Percentiles rank a stretch among this genome's conserved stretches.
Evolutionary conservation across 2,888 invertebrate species (phyloP).

Genomic region (Molorchus minor): DNA sequence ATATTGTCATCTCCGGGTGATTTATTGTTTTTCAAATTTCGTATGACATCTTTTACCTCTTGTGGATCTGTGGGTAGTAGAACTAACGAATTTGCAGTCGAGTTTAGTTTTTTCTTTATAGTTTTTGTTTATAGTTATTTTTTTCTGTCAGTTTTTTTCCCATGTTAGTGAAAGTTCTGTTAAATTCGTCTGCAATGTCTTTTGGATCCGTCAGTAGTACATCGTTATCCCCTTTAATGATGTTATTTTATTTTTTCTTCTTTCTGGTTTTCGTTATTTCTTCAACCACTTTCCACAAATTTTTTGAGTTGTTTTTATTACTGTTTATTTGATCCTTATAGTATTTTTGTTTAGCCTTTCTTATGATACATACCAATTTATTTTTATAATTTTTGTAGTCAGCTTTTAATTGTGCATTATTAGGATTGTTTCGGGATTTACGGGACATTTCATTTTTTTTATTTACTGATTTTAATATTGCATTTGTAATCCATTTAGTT

Average conservation of each 20-base stretch:
- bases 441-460: not conserved
- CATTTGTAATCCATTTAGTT: not conserved
- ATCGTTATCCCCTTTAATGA: not conserved
- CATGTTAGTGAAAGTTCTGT: not conserved
- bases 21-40: not conserved
- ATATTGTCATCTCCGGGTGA: not conserved
- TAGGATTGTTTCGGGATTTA: not conserved
- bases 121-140: not conserved
- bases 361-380: not conserved
- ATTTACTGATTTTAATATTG: not conserved
- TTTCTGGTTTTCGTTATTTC: not conserved
- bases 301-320: not conserved
- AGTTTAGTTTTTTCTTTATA: no score
- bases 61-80: not conserved
- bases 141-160: not conserved
- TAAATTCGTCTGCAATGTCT: not conserved
- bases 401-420: not conserved
- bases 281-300: not conserved
- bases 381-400: slow-evolving; percentile 1
- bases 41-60: not conserved
- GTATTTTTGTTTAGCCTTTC: not conserved
- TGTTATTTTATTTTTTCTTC: no score
- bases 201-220: not conserved
- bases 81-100: not conserved
- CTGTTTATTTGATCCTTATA: not conserved